Percentiles rank a stretch among this genome's conserved stretches.
These are phyloP conservation scores for Psylliodes chrysocephalus DNA, from an alignment of 2,888 invertebrate species.

Conservation along the genomic window DNA sequence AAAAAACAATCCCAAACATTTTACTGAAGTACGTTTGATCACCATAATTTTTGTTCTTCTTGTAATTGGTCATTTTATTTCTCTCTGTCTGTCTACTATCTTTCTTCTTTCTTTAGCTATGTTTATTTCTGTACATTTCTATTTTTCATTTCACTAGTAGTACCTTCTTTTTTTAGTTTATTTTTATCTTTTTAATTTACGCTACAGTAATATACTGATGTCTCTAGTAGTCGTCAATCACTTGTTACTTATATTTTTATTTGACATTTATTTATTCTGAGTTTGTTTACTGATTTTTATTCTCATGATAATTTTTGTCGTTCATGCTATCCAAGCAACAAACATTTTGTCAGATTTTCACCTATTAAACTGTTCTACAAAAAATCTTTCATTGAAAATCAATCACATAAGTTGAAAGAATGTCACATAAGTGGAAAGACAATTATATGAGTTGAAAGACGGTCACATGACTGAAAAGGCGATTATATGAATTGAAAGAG, in stretches of 20 bases:
- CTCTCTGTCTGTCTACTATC: slow-evolving; percentile 3
- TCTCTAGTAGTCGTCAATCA: background rate
- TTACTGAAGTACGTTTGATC: slow-evolving; percentile 50
- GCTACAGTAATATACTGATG: background rate
- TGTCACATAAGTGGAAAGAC: too few relatives aligned
- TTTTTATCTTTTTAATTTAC: slow-evolving; percentile 14
- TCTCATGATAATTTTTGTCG: background rate
- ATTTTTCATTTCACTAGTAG: slow-evolving; percentile 14
- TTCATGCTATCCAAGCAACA: slow-evolving; percentile 29
- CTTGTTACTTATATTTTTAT: slow-evolving; percentile 16
- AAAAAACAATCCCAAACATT: slow-evolving; percentile 53
- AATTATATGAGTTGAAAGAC: too few relatives aligned
- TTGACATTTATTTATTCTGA: slow-evolving; percentile 33
- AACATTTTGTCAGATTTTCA: slow-evolving; percentile 47
- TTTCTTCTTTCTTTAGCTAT: slow-evolving; percentile 9
- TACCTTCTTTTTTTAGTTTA: slow-evolving; percentile 6
- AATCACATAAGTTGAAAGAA: too few relatives aligned
- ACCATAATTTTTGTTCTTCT: slow-evolving; percentile 15
- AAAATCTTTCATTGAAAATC: too few relatives aligned
- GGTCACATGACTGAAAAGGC: too few relatives aligned
- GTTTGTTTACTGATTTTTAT: slow-evolving; percentile 50
- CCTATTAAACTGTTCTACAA: too few relatives aligned
- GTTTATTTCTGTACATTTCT: too few relatives aligned
- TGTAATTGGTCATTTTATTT: slow-evolving; percentile 31
- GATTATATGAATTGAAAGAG: too few relatives aligned